These are phyloP conservation scores for Mesorhabditis sp. DNA, from an alignment of 2,888 invertebrate species.

Conservation along the genomic window DNA sequence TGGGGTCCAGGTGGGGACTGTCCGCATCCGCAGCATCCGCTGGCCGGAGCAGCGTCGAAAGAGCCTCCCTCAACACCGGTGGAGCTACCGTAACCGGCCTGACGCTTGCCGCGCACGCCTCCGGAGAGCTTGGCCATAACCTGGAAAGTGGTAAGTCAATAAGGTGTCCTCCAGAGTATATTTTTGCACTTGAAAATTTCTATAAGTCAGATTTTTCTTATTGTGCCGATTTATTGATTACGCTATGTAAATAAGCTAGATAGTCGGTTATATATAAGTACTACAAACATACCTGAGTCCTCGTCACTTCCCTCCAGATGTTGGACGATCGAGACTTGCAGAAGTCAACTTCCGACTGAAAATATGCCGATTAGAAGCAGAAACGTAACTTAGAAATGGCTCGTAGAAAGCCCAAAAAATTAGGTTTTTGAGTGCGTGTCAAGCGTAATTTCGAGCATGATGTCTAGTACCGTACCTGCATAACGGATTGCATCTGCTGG, in stretches of 20 bases:
- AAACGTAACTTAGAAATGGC: conserved; percentile 10
- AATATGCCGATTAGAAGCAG: not conserved
- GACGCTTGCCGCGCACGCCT: conserved; percentile 35
- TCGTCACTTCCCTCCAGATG: conserved; percentile 46
- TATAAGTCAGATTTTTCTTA: too few relatives aligned
- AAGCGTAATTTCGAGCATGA: conserved; percentile 8
- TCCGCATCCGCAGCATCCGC: conserved; percentile 43
- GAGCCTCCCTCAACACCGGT: conserved; percentile 28
- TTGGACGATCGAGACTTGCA: conserved; percentile 43
- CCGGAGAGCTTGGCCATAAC: conserved; percentile 41
- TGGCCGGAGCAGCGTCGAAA: conserved; percentile 17
- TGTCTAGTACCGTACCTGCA: conserved; percentile 21
- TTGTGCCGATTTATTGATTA: too few relatives aligned
- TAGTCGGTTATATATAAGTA: too few relatives aligned
- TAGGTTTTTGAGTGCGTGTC: conserved; percentile 14
- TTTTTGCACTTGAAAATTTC: too few relatives aligned
- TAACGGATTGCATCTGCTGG: conserved; percentile 48
- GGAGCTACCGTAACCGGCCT: conserved; percentile 37
- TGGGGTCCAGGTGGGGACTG: conserved; percentile 33
- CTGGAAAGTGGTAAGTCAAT: conserved; percentile 11
- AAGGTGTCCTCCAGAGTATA: not conserved
- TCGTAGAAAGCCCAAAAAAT: conserved; percentile 7
- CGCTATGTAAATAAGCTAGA: too few relatives aligned
- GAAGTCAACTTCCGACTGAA: conserved; percentile 32
- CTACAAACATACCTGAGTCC: conserved; percentile 24